Base-by-base conservation (phyloP, 1,140 invertebrate species). In the Bombus soroeensis region DNA sequence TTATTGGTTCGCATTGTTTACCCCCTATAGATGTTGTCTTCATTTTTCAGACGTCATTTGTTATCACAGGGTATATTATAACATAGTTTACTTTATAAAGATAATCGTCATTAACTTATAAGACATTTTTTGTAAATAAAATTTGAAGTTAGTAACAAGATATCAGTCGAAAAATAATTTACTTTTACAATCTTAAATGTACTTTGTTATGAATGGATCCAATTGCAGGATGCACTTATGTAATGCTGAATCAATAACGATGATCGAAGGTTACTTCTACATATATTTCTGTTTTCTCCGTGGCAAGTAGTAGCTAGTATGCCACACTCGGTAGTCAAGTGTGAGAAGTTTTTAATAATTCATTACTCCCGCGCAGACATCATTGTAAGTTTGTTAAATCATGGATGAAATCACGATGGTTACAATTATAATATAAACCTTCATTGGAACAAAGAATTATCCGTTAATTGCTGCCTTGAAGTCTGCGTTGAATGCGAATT, bases 331-430 rank as follows among this genome's bases (percentile, higher is more conserved):
- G 8, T 25, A 32, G n/a, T n/a, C 32, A 32, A 39, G 43, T 71
- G 28, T n/a, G 39, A 53, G 4, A 74, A 0, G 10, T 37, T 28
- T 53, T 76, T 53, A 83, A 83, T 76, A 53, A 83, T 77, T 76
- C 73, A 77, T 83, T 41, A 41, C n/a, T n/a, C 32, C 3, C 2
- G 1, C 13, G 25, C 6, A 66, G 39, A 22, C 3, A 47, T n/a
- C 12, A n/a, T 64, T 10, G 25, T 9, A 12, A 6, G 32, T 75
- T 66, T 66, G 10, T 47, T 64, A 66, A 47, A 37, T 59, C 18
- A 15, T 8, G 10, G 18, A 41, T 71, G 12, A 37, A 62, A 64
- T 28, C 0, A 39, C 22, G 2, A 37, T 10, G 8, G 6, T 37
- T 53, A 15, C 22, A 66, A 74, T 64, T n/a, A 10, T 32, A 34